Evolutionary conservation across 2,113 vertebrate species (phyloP), one percentile per base, ranked within the genome.

Genomic region (Ranitomeya variabilis): DNA sequence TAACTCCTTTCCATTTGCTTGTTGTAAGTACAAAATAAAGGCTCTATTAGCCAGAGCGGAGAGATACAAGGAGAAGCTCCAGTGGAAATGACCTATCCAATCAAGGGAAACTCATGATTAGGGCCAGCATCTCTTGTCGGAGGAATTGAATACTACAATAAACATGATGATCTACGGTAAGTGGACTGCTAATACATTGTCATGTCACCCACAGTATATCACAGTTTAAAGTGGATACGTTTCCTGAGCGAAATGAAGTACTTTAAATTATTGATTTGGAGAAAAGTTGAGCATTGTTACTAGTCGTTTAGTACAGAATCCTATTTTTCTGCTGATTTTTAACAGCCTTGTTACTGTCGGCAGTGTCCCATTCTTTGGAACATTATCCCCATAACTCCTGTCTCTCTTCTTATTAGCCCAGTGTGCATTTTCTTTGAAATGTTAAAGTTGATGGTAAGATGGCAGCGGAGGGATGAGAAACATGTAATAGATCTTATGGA

Each of bases 391-490:
- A 84, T 26, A 57, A 31, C 14, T 85, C 83, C 45, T 23, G 81
- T 83, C 60, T 52, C 11, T 67, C n/a, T 62, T 64, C 81, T 52
- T 52, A 83, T 83, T 57, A 85, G 66, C 52, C 59, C 54, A 31
- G 21, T 55, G 83, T 73, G 57, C 60, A 4, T 83, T 83, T 67
- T n/a, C 57, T 57, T 85, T 85, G 83, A 85, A 85, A 85, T 85
- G 83, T 14, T 85, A 85, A 71, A 73, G n/a, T 54, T 85, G 83
- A 85, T 67, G 55, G 64, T 7, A 19, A 73, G 66, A 85, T 85
- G 67, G 73, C 67, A 85, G 31, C 21, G 12, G 21, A n/a, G 67
- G 23, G 73, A 85, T 19, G 31, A 52, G 73, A 85, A 83, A 83
- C 26, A 83, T 67, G 52, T 66, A 66, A n/a, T 66, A 66, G 18